phyloP scores from a whole-genome alignment of 92 coral and sea anemone genomes.

The Virgularia gustaviana region DNA sequence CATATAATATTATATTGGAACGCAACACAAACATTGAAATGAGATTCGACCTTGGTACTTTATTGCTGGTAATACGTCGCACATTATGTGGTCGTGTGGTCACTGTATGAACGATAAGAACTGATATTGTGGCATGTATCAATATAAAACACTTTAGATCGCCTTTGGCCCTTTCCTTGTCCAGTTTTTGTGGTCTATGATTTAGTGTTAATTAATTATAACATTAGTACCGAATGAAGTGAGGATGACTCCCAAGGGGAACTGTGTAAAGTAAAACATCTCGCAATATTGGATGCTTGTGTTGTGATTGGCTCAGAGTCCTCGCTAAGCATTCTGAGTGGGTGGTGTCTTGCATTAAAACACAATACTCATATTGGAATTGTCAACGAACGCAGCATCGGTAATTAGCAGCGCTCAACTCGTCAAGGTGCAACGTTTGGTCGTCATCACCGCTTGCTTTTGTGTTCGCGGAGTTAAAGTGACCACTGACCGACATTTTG shows the following conservation, averaged over 20 bases:
- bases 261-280: not conserved
- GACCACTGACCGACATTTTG: not conserved
- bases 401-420: slow-evolving; percentile 27
- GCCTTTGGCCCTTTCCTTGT: not conserved
- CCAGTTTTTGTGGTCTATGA: not conserved
- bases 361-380: slow-evolving; percentile 26
- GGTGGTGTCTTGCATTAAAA: slow-evolving; percentile 36
- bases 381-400: slow-evolving; percentile 30
- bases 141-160: no score
- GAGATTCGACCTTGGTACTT: no score
- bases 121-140: no score
- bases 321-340: slow-evolving; percentile 27
- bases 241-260: slow-evolving; percentile 3
- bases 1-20: not conserved
- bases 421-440: not conserved
- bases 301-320: slow-evolving; percentile 21
- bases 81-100: no score
- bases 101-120: no score
- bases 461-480: not conserved
- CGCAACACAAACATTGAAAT: no score
- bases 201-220: not conserved
- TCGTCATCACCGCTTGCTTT: not conserved
- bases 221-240: slow-evolving; percentile 4
- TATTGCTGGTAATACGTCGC: no score
- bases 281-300: not conserved